These are phyloP conservation scores for Archaeoteleia sp. DNA, from an alignment of 2,888 invertebrate species.

Conservation along the genomic window DNA sequence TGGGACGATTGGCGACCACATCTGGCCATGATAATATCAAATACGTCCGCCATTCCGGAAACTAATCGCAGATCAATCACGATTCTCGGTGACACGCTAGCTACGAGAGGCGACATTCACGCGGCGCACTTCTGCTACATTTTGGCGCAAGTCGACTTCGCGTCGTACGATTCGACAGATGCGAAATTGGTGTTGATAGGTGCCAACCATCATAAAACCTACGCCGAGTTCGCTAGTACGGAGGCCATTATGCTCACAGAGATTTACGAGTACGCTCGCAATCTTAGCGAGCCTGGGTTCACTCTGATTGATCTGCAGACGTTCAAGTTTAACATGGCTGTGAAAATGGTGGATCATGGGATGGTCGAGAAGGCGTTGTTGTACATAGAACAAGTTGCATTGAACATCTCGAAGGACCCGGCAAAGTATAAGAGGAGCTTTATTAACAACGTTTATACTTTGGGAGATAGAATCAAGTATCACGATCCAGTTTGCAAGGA, in stretches of 20 bases:
- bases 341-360: constrained; percentile 86
- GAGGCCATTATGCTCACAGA: constrained; percentile 95
- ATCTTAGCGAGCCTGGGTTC: constrained; percentile 84
- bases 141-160: constrained; percentile 84
- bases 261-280: constrained; percentile 94
- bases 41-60: constrained; percentile 85
- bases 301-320: constrained; percentile 83
- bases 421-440: constrained; percentile 76
- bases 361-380: constrained; percentile 86
- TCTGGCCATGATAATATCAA: constrained; percentile 95
- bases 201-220: constrained; percentile 80
- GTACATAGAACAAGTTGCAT: constrained; percentile 88
- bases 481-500: constrained; percentile 80
- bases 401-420: constrained; percentile 80
- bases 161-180: constrained; percentile 74
- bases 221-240: constrained; percentile 83
- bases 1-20: constrained; percentile 98
- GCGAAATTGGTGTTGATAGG: constrained; percentile 88
- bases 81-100: constrained; percentile 84
- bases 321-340: constrained; percentile 89
- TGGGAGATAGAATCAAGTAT: constrained; percentile 81
- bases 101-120: constrained; percentile 86
- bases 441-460: constrained; percentile 75
- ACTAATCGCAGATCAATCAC: constrained; percentile 85
- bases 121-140: constrained; percentile 98